phyloP scores from a whole-genome alignment of 2,888 invertebrate genomes.

The Eupeodes luniger region DNA sequence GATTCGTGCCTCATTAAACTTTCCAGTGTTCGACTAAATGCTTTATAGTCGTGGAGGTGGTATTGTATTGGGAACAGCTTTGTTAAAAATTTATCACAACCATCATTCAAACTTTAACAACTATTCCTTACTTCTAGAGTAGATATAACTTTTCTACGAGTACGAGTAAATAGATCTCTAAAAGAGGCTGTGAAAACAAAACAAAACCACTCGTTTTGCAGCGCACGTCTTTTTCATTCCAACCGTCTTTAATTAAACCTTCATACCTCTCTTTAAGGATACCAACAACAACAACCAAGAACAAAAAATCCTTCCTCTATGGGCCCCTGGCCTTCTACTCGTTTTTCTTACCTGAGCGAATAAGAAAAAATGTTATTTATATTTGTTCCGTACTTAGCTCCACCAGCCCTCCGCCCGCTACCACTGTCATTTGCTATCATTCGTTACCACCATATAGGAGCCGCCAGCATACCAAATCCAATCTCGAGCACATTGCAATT shows the following conservation, averaged over 20 bases:
- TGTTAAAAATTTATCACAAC: slow-evolving; percentile 14
- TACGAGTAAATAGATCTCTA: too few species aligned
- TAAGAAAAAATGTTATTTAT: slow-evolving; percentile 60
- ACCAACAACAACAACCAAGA: background rate
- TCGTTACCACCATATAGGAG: background rate
- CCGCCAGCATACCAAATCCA: slow-evolving; percentile 66
- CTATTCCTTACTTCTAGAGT: background rate
- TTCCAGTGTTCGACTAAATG: background rate
- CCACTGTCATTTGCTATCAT: background rate
- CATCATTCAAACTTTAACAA: slow-evolving; percentile 29
- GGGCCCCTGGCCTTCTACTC: slow-evolving; percentile 12
- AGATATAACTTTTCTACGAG: background rate
- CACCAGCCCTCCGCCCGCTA: background rate
- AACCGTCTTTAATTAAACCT: slow-evolving; percentile 59
- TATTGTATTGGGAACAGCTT: background rate
- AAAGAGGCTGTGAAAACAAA: background rate
- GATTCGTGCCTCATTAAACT: slow-evolving; percentile 18
- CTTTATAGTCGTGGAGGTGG: background rate
- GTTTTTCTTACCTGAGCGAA: slow-evolving; percentile 40
- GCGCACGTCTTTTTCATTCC: slow-evolving; percentile 10
- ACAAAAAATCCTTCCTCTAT: slow-evolving; percentile 7
- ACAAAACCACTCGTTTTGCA: background rate
- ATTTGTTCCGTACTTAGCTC: background rate
- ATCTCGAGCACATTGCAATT: slow-evolving; percentile 56
- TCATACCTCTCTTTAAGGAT: slow-evolving; percentile 60